phyloP scores from a whole-genome alignment of 2,113 vertebrate genomes.

The Hippoglossus stenolepis region DNA sequence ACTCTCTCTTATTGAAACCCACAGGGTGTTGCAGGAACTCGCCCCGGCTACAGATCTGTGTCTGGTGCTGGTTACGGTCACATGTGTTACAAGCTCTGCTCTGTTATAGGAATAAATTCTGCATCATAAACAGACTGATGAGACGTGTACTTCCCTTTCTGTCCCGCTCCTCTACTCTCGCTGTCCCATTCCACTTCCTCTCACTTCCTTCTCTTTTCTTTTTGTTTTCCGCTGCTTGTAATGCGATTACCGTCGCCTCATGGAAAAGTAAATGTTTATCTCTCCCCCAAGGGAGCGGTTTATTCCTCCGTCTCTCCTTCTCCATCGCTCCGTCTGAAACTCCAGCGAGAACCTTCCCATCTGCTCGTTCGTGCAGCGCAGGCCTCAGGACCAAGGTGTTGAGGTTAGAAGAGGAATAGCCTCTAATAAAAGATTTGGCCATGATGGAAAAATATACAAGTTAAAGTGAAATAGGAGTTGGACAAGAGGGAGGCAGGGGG shows the following conservation, averaged over 20 bases:
- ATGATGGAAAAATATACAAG: conserved; percentile 54
- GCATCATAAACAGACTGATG: conserved; percentile 1
- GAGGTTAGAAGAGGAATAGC: conserved; percentile 40
- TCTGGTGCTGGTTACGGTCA: conserved; percentile 17
- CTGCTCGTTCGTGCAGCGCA: conserved; percentile 24
- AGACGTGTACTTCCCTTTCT: conserved; percentile 16
- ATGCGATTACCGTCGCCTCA: conserved; percentile 50
- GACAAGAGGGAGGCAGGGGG: no score
- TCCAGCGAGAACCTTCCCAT: conserved; percentile 61
- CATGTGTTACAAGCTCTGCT: neutral
- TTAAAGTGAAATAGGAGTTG: conserved; percentile 11
- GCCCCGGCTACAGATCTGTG: conserved; percentile 8
- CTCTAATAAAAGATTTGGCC: conserved; percentile 40
- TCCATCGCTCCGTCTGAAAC: conserved; percentile 60
- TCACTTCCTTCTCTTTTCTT: no score
- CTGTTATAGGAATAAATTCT: conserved; percentile 25
- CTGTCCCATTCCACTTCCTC: conserved; percentile 23
- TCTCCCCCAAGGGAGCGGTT: conserved; percentile 56
- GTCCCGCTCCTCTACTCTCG: conserved; percentile 6
- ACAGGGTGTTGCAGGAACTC: neutral
- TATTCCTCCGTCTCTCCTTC: conserved; percentile 49
- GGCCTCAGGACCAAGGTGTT: conserved; percentile 17
- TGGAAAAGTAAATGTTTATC: conserved; percentile 78
- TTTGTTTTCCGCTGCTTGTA: conserved; percentile 24
- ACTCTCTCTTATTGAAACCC: neutral